Evolutionary conservation across 2,113 vertebrate genomes (phyloP), one percentile per base, ranked within the genome.

Genomic region (Neolamprologus devosi): DNA sequence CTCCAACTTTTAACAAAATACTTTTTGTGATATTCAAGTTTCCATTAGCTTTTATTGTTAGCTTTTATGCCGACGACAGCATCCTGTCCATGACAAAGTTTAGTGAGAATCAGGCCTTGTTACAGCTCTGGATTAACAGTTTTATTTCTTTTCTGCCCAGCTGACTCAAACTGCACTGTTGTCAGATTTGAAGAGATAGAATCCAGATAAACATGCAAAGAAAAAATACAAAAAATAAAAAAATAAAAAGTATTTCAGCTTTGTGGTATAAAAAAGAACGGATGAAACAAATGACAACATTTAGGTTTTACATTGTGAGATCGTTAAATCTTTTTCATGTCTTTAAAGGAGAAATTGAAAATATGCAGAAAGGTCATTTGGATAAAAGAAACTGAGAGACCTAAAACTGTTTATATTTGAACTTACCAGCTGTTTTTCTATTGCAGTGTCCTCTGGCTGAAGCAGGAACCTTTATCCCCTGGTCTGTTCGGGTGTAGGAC

Each of bases 141-240:
- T 60, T 60, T 60, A 6, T 17, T 63, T 63, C 9, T 63, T 26
- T 45, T 70, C 40, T 73, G 68, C 3, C 37, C 21, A 73, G 37
- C 40, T 45, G 21, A 23, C 37, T 45, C 0, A 73, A 73, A 26
- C 21, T 45, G 21, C 21, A 45, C 12, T 45, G 37, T 68, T 68
- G 63, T 45, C 68, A 45, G 40, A 45, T 45, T 16, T 73, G 37
- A 45, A 73, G 40, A 45, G 21, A 45, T 26, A 45, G 68, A 17
- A 45, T 73, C 68, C 37, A 73, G 21, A 73, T 73, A 45, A 26
- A 73, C 68, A 28, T 28, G 40, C 14, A 47, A 45, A 4, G 58
- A 58, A 58, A 57, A 58, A 14, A 5, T 1, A 0, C 0, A 16
- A 21, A 9, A 68, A 68, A 40, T 1, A 0, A 68, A 37, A 65